A percentile compares a stretch with the other conserved stretches of the same genome.
Evolutionary conservation across 2,888 invertebrate species (phyloP).

Genomic region (Sturmia bella): DNA sequence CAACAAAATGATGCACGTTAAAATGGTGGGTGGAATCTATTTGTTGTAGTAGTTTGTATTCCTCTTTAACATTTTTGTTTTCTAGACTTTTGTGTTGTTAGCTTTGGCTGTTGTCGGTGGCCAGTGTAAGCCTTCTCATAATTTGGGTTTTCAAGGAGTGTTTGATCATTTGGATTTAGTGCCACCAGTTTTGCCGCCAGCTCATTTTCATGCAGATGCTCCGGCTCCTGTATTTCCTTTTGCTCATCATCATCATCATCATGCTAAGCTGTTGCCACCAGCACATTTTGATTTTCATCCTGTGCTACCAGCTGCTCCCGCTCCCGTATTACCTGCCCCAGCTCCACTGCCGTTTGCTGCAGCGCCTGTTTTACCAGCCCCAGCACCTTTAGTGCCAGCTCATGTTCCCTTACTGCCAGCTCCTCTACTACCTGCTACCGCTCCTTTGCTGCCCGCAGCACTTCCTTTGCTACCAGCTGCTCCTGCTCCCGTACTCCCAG

Average conservation of each 20-base stretch:
- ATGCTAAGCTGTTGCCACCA: conserved; percentile 51
- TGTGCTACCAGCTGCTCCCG: conserved; percentile 57
- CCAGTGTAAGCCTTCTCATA: conserved; percentile 75
- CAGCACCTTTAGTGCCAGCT: conserved; percentile 70
- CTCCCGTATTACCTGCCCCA: conserved; percentile 58
- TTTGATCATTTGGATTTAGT: conserved; percentile 75
- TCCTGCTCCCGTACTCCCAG: conserved; percentile 47
- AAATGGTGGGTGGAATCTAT: conserved; percentile 73
- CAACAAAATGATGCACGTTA: conserved; percentile 75
- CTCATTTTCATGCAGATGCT: conserved; percentile 64
- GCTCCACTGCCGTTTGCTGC: conserved; percentile 67
- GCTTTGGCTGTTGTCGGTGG: conserved; percentile 57
- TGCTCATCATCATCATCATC: conserved; percentile 30
- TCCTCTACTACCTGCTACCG: conserved; percentile 55
- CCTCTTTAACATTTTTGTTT: neutral
- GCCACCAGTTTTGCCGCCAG: conserved; percentile 71
- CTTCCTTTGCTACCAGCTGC: conserved; percentile 63
- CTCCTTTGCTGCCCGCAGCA: conserved; percentile 48
- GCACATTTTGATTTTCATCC: conserved; percentile 56
- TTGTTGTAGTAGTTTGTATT: no score
- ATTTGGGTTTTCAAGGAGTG: conserved; percentile 72
- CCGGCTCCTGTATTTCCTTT: conserved; percentile 58
- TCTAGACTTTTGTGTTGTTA: conserved; percentile 71
- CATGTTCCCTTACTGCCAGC: conserved; percentile 71
- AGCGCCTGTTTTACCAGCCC: conserved; percentile 70